phyloP scores from a whole-genome alignment of 2,113 vertebrate genomes.

The Pterophyllum scalare region DNA sequence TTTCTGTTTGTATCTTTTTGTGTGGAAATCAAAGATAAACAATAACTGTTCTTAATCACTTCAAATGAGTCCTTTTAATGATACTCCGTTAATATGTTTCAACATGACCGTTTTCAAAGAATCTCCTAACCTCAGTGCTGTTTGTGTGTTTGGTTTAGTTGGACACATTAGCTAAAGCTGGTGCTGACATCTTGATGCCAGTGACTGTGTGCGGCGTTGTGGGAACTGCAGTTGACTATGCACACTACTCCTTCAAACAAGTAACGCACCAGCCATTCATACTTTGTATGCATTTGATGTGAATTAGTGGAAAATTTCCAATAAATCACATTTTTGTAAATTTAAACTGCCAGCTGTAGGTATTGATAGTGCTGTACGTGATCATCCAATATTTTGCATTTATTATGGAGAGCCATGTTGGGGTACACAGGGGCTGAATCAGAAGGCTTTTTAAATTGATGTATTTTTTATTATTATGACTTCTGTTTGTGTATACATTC shows the following conservation, averaged over 20 bases:
- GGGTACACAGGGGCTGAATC: neutral
- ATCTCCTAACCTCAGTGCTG: neutral
- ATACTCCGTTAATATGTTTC: neutral
- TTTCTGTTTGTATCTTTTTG: neutral
- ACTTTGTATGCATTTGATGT: neutral
- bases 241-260: constrained; percentile 83
- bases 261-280: constrained; percentile 58
- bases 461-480: neutral
- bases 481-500: neutral
- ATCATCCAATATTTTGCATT: neutral
- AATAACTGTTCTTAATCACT: neutral
- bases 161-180: constrained; percentile 76
- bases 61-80: neutral
- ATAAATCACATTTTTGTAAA: neutral
- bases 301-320: neutral
- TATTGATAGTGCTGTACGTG: neutral
- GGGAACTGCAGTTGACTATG: constrained; percentile 87
- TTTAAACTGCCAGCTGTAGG: neutral
- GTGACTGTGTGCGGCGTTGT: constrained; percentile 72
- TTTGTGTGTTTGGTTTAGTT: constrained; percentile 72
- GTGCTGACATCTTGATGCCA: constrained; percentile 84
- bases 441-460: neutral
- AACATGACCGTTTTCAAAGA: neutral
- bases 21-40: neutral
- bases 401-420: neutral